phyloP scores from a whole-genome alignment of 2,888 invertebrate species.

The Drosophila recens region DNA sequence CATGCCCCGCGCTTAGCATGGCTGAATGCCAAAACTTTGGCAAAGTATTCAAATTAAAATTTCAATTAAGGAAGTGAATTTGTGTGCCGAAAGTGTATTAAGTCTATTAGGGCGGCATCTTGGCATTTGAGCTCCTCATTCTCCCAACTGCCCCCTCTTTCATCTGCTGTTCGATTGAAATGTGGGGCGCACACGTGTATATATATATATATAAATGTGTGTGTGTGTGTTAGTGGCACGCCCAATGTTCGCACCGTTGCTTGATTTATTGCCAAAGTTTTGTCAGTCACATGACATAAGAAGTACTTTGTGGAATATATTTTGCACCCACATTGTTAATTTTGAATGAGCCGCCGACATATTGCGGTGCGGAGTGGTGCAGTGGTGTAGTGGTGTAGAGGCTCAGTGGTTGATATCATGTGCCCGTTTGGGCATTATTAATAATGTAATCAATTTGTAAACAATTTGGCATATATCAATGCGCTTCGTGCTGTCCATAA shows the following conservation, averaged over 20 bases:
- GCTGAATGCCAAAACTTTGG: conserved; percentile 78
- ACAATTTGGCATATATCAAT: conserved; percentile 80
- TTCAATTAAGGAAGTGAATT: conserved; percentile 81
- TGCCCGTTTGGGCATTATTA: conserved; percentile 71
- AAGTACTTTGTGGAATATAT: conserved; percentile 70
- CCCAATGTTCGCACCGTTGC: conserved; percentile 57
- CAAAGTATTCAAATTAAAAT: conserved; percentile 82
- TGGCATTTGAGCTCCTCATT: conserved; percentile 63
- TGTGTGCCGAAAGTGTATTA: conserved; percentile 79
- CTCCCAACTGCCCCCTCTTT: not conserved
- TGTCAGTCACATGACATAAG: conserved; percentile 77
- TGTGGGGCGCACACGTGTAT: conserved; percentile 58
- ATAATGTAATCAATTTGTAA: conserved; percentile 80
- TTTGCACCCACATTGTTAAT: conserved; percentile 56
- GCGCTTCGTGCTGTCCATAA: conserved; percentile 74
- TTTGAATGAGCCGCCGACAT: conserved; percentile 52
- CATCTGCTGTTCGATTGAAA: conserved; percentile 21
- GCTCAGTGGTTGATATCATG: conserved; percentile 3
- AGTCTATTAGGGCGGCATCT: conserved; percentile 78
- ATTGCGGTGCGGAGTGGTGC: conserved; percentile 14
- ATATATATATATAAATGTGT: conserved; percentile 9
- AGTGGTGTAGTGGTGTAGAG: not conserved
- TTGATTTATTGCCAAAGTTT: conserved; percentile 80
- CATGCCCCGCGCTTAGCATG: conserved; percentile 29
- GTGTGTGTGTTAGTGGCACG: conserved; percentile 12